Evolutionary conservation across 53 echinoderm and acorn worm species (phyloP), one percentile per base, ranked within the genome.

Genomic region (Stichopus horrens): DNA sequence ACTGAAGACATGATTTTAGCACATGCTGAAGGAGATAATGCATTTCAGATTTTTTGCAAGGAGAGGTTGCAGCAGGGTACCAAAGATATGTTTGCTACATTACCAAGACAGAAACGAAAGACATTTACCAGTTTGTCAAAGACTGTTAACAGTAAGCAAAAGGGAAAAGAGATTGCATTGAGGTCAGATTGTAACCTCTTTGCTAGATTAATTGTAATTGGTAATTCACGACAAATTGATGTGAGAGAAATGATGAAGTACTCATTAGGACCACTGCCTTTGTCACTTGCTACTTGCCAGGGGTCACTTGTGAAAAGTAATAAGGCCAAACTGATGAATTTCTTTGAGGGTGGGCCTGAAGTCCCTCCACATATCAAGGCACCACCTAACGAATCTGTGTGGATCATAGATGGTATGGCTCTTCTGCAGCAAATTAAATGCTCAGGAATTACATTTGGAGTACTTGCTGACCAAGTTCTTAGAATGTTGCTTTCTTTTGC

Each of bases 331-430:
- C 79, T 90, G 13, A 23, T 77, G 63, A 10, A 63, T 16, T 16
- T 13, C 10, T 10, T 63, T 10, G 59, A 63, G 16, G 16, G 4
- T 11, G 14, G 16, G 7, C 11, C 63, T 92, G 16, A 10, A 63
- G 63, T 13, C 10, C 6, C 20, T 37, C 51, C 89, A 58, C 52
- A n/a, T 16, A 5, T 16, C 10, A 16, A 13, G 16, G 63, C 10
- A 16, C 63, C 9, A 63, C 63, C 63, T 13, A 63, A 63, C 66
- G 66, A 53, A 23, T 68, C 74, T 71, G 83, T 89, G 5, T 91
- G 83, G 83, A 58, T 91, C 5, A 75, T 91, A 51, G 89, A 91
- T 83, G 92, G 81, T 59, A 89, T 91, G 92, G 92, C 92, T 10
- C 66, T 88, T 16, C 60, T 91, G 20, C 92, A 91, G 76, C 89